Conservation (phyloP, 2,113 vertebrate genomes). For the Hippocampus guttulatus region DNA sequence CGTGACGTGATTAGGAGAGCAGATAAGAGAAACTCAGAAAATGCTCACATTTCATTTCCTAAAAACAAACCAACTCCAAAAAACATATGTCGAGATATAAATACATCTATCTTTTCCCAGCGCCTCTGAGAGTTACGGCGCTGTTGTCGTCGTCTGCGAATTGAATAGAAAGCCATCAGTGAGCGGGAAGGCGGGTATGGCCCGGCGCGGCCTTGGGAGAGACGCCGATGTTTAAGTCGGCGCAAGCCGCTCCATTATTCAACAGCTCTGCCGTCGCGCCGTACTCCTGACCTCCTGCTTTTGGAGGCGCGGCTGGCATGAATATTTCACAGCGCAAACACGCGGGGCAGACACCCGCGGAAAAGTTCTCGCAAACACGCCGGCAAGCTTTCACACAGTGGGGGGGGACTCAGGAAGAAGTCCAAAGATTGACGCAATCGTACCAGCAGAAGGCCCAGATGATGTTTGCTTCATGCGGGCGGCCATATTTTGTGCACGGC, state of each 20-base stretch:
- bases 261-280: conserved; percentile 7
- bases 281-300: conserved; percentile 34
- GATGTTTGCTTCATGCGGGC: not conserved
- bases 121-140: conserved; percentile 41
- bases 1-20: conserved; percentile 20
- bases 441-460: not conserved
- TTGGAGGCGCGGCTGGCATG: conserved; percentile 37
- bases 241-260: conserved; percentile 1
- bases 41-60: conserved; percentile 69
- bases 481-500: too few relatives aligned
- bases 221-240: not conserved
- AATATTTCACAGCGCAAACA: conserved; percentile 54
- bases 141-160: conserved; percentile 36
- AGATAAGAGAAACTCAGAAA: conserved; percentile 72
- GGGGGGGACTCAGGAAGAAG: not conserved
- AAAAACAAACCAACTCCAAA: conserved; percentile 50
- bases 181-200: not conserved
- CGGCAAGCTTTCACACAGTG: not conserved
- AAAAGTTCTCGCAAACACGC: not conserved
- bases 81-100: not conserved
- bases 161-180: conserved; percentile 15
- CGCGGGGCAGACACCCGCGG: not conserved
- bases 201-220: not conserved
- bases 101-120: conserved; percentile 15
- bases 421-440: not conserved